Percentiles rank a stretch among this genome's conserved stretches.
Evolutionary conservation across 35 echinoderm and acorn worm species (phyloP).

Genomic region (Strongylocentrotus purpuratus): DNA sequence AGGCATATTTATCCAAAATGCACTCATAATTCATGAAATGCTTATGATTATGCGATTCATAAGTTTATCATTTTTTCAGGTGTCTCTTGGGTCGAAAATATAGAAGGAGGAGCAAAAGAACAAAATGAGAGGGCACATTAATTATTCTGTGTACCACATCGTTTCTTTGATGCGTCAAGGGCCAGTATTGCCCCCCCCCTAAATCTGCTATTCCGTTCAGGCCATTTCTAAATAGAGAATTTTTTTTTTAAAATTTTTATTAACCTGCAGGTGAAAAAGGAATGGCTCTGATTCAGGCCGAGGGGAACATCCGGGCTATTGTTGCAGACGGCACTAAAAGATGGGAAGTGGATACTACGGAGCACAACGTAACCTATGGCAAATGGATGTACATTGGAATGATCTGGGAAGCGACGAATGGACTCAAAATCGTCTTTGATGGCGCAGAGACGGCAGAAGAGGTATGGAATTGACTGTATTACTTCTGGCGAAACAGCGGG

Average conservation of each 20-base stretch:
- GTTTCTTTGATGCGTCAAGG: too few species aligned
- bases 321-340: conserved; percentile 69
- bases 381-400: conserved; percentile 83
- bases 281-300: conserved; percentile 61
- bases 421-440: conserved; percentile 58
- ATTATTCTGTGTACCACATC: not conserved
- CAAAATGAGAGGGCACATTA: not conserved
- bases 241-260: not conserved
- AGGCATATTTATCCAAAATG: too few species aligned
- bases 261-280: conserved; percentile 72
- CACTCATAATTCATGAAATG: too few species aligned
- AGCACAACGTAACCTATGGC: conserved; percentile 57
- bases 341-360: conserved; percentile 62
- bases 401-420: conserved; percentile 56
- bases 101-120: too few species aligned
- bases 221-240: not conserved
- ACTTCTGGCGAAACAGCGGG: too few species aligned
- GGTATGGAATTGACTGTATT: conserved; percentile 13
- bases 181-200: too few species aligned
- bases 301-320: conserved; percentile 41
- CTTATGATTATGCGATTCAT: too few species aligned
- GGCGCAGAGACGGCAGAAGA: conserved; percentile 46
- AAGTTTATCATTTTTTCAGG: too few species aligned
- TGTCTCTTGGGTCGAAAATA: too few species aligned
- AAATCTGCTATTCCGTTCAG: not conserved